Conservation (phyloP, 2,113 vertebrate genomes). For the Haemorhous mexicanus region DNA sequence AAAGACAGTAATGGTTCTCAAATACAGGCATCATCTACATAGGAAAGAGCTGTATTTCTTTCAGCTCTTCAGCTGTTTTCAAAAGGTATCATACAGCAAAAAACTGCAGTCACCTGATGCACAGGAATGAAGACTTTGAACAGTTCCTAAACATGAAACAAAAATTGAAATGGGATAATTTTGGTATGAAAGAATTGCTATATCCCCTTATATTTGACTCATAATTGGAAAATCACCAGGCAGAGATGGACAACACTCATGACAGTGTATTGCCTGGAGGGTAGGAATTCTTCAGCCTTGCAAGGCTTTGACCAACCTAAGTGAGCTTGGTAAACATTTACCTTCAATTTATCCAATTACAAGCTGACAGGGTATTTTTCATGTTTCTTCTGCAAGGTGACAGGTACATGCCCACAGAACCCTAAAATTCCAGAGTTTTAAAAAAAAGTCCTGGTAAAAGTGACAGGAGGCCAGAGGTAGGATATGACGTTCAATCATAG, state of each 20-base stretch:
- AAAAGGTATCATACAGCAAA: background rate
- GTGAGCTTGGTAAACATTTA: background rate
- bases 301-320: background rate
- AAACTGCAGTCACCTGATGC: background rate
- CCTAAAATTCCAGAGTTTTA: background rate
- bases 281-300: background rate
- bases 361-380: background rate
- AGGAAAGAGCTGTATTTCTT: background rate
- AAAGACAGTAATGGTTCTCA: background rate
- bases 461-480: background rate
- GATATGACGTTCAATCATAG: background rate
- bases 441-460: background rate
- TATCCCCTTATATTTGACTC: background rate
- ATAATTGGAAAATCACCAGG: background rate
- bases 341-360: background rate
- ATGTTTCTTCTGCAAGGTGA: background rate
- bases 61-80: background rate
- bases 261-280: background rate
- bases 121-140: background rate
- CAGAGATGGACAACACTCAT: background rate
- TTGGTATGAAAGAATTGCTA: background rate
- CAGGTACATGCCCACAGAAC: background rate
- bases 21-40: background rate
- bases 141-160: background rate
- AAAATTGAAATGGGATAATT: background rate